Evolutionary conservation across 2,888 invertebrate genomes (phyloP), one percentile per base, ranked within the genome.

Genomic region (Geotrupes spiniger): DNA sequence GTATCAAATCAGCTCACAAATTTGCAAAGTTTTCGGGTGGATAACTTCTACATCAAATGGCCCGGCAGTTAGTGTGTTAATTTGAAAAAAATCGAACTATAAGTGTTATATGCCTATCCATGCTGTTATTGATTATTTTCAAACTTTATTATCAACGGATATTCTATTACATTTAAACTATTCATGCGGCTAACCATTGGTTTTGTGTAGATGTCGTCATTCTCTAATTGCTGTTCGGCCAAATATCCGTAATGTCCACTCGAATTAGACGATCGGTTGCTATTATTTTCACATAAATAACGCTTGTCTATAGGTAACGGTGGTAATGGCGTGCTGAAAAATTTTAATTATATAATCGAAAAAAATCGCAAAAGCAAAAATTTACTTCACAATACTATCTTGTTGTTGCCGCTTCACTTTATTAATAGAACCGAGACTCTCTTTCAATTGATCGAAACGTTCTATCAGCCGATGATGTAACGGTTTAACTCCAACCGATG

Each of bases 381-480:
- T 39, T 77, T 70, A 85, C 85, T 89, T 88, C 21, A 90, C 85
- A 71, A 90, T 90, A 69, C 89, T 90, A 64, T 88, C 89, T 0
- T 83, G 82, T 56, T 86, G 79, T 63, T 89, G 87, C 3, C 84
- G 73, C 57, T 84, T 79, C 8, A 84, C 76, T 36, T 78, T 77
- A 17, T 79, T 67, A 9, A 84, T 74, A 0, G 84, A 78, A 0
- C 87, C 88, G 37, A 90, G 74, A 61, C 87, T 87, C 58, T 89
- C 87, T 57, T 88, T 84, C 52, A 95, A 75, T 65, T 93, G 90
- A 2, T 83, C 84, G 69, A 93, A 93, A 52, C 94, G 79, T 68
- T 95, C 92, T 31, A 92, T 81, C 29, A 97, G 76, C 52, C 95
- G 84, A 62, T 89, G 87, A 65, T 97, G 96, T 57, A 97, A 72